Percentiles rank a stretch among this genome's conserved stretches.
Evolutionary conservation across 2,113 vertebrate species (phyloP).

Genomic region (Natator depressus): DNA sequence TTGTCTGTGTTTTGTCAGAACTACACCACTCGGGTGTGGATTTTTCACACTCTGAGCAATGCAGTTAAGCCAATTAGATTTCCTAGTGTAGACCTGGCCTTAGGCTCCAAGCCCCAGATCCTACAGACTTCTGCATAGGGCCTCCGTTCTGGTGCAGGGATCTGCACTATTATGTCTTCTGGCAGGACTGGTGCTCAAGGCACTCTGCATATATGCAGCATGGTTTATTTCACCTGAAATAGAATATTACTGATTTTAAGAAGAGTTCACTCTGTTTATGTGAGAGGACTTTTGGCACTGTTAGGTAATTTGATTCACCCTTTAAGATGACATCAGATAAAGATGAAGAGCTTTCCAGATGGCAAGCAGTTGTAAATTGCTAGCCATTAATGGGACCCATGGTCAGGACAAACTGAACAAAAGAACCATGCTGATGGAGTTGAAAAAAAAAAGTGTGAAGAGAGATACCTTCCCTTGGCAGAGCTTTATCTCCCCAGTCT

Average conservation of each 20-base stretch:
- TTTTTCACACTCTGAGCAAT: neutral
- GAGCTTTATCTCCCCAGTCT: neutral
- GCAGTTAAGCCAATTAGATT: neutral
- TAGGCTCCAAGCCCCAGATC: neutral
- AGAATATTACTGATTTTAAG: neutral
- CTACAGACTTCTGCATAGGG: neutral
- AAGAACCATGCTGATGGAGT: neutral
- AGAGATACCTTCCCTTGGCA: neutral
- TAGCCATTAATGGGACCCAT: neutral
- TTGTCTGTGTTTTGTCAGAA: neutral
- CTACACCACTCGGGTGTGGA: neutral
- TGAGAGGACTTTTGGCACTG: neutral
- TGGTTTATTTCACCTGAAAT: neutral
- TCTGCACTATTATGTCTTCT: neutral
- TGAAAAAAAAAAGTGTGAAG: neutral
- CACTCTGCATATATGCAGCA: neutral
- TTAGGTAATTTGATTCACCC: neutral
- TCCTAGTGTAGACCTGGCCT: neutral
- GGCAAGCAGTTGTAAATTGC: neutral
- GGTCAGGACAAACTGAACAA: neutral
- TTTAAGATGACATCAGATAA: neutral
- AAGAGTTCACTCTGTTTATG: neutral
- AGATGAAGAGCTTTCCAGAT: neutral
- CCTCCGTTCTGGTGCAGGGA: neutral
- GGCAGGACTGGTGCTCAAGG: neutral